Evolutionary conservation across 2,888 invertebrate species (phyloP), one percentile per base, ranked within the genome.

Genomic region (Scaptomyza polygonia): DNA sequence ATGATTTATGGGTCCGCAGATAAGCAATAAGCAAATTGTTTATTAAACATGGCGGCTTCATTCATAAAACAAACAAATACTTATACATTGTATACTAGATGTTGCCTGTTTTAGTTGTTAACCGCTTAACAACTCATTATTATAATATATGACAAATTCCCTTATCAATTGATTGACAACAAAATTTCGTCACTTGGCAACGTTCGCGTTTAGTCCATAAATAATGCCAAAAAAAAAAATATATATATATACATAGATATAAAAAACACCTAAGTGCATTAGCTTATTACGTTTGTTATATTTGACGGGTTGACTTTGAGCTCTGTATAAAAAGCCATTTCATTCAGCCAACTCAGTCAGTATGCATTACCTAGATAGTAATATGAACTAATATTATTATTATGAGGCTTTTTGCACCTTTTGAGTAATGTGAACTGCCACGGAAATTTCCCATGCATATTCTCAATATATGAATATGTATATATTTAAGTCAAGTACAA

Each of bases 1-100:
- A 51, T 73, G 57, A 83, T 77, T 79, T 81, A 83, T 52, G 70
- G 25, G 3, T 16, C 3, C 9, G 14, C 18, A 32, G 18, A 34
- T 73, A 70, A 62, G 54, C 49, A 42, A 34, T 49, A 18, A n/a
- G 16, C 48, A 54, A 29, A 53, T 21, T n/a, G 4, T 18, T 40
- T 51, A 11, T 27, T 16, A 9, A 32, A 18, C 3, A n/a, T 36
- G 9, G 5, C 36, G 70, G 18, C 34, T 14, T 5, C 8, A 32
- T 18, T 9, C 7, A 21, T 62, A 44, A 55, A 51, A 44, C 29
- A 45, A 45, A 59, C 9, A 29, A 29, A 29, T 29, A 25, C 25
- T 25, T 25, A 21, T 21, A 21, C 3, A 3, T 21, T 21, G 21
- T 4, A 3, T 21, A 21, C 21, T 21, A 21, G 25, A 25, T 25